Conservation (phyloP, 2,113 vertebrate genomes). For the Indicator indicator region DNA sequence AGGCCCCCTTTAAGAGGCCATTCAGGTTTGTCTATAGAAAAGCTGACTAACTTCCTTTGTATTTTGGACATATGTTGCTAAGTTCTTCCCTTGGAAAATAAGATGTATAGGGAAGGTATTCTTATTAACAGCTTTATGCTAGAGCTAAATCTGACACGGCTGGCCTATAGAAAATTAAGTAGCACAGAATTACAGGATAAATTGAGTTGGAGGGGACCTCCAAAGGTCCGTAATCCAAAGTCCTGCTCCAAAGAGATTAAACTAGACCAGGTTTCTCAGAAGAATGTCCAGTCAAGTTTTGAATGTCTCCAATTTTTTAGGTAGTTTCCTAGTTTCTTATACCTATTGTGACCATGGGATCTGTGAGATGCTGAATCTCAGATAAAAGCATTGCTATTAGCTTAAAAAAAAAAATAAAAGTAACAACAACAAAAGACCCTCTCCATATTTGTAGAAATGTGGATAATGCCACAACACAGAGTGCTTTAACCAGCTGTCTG, state of each 20-base stretch:
- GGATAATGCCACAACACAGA: not conserved
- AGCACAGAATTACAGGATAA: not conserved
- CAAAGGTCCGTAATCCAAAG: not conserved
- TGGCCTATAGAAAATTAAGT: not conserved
- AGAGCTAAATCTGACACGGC: not conserved
- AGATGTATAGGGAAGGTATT: not conserved
- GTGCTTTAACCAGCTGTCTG: not conserved
- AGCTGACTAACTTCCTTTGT: not conserved
- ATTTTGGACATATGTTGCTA: not conserved
- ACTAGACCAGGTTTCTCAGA: not conserved
- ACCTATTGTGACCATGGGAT: rapidly evolving
- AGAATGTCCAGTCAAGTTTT: not conserved
- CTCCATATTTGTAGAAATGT: not conserved
- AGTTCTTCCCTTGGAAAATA: not conserved
- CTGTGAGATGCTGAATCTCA: not conserved
- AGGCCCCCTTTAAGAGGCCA: not conserved
- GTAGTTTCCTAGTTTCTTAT: not conserved
- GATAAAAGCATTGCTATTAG: not conserved
- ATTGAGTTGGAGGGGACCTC: not conserved
- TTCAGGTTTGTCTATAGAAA: not conserved
- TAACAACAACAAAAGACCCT: not conserved
- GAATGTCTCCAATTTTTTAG: not conserved
- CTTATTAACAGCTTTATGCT: not conserved
- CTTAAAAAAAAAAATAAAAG: not conserved
- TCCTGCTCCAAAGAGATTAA: not conserved